phyloP scores from a whole-genome alignment of 2,888 invertebrate genomes.

The Melanophora roralis region DNA sequence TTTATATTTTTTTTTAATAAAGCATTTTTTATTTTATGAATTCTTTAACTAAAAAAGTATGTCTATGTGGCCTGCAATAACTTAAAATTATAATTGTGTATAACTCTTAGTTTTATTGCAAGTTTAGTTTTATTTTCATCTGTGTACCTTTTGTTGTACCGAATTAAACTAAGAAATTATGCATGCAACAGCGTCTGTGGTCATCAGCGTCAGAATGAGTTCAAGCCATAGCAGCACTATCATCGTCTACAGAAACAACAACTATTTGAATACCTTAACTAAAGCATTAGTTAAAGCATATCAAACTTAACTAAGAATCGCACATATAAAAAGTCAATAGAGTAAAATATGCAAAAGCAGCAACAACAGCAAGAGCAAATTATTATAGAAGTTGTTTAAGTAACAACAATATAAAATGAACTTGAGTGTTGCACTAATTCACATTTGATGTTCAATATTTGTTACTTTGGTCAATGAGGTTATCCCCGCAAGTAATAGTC shows the following conservation, averaged over 20 bases:
- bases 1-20: not conserved
- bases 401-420: slow-evolving; percentile 34
- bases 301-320: slow-evolving; percentile 52
- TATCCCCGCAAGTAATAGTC: slow-evolving; percentile 61
- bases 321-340: slow-evolving; percentile 58
- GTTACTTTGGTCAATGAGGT: slow-evolving; percentile 68
- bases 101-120: not conserved
- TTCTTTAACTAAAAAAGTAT: slow-evolving; percentile 36
- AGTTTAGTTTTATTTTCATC: not conserved
- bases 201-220: slow-evolving; percentile 49
- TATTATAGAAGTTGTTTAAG: slow-evolving; percentile 38
- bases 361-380: slow-evolving; percentile 22
- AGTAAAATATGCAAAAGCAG: slow-evolving; percentile 54
- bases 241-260: slow-evolving; percentile 23
- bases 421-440: slow-evolving; percentile 68
- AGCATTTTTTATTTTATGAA: not conserved
- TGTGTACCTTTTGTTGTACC: slow-evolving; percentile 17
- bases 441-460: slow-evolving; percentile 69
- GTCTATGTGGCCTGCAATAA: slow-evolving; percentile 59
- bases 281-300: slow-evolving; percentile 60
- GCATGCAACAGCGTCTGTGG: slow-evolving; percentile 63
- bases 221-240: slow-evolving; percentile 18
- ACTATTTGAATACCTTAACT: slow-evolving; percentile 50
- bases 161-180: slow-evolving; percentile 60
- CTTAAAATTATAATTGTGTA: slow-evolving; percentile 62